phyloP scores from a whole-genome alignment of 2,888 invertebrate genomes.

The Arrhopalites spinosus region DNA sequence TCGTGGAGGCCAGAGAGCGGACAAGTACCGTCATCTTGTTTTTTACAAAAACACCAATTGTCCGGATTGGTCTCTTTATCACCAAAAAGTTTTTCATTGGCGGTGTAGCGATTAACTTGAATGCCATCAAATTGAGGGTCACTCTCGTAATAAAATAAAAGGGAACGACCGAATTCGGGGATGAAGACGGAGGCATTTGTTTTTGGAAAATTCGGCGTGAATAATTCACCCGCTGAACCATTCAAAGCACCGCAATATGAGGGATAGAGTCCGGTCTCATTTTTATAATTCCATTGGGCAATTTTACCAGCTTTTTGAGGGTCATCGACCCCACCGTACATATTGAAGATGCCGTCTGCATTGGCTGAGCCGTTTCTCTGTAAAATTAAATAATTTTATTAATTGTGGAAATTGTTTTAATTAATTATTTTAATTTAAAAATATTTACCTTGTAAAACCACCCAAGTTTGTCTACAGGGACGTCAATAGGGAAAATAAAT shows the following conservation, averaged over 20 bases:
- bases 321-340: slow-evolving; percentile 71
- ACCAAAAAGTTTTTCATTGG: slow-evolving; percentile 71
- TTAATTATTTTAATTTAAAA: not conserved
- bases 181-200: slow-evolving; percentile 70
- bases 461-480: slow-evolving; percentile 79
- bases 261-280: slow-evolving; percentile 65
- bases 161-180: slow-evolving; percentile 71
- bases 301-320: slow-evolving; percentile 72
- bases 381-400: slow-evolving; percentile 54
- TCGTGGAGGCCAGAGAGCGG: too few species aligned
- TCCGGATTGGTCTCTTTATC: slow-evolving; percentile 69
- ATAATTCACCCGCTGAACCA: slow-evolving; percentile 81
- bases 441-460: slow-evolving; percentile 79
- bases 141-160: slow-evolving; percentile 56
- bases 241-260: slow-evolving; percentile 69
- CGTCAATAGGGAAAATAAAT: slow-evolving; percentile 57
- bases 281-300: slow-evolving; percentile 72
- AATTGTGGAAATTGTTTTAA: not conserved
- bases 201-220: slow-evolving; percentile 69
- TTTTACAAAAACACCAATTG: slow-evolving; percentile 61
- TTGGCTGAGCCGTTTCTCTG: slow-evolving; percentile 77
- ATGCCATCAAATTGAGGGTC: slow-evolving; percentile 61
- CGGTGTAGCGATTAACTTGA: slow-evolving; percentile 68
- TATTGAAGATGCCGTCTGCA: slow-evolving; percentile 76
- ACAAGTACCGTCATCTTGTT: too few species aligned